Evolutionary conservation across 2,797 vertebrate genomes (phyloP).

Genomic region (Graptemys geographica): DNA sequence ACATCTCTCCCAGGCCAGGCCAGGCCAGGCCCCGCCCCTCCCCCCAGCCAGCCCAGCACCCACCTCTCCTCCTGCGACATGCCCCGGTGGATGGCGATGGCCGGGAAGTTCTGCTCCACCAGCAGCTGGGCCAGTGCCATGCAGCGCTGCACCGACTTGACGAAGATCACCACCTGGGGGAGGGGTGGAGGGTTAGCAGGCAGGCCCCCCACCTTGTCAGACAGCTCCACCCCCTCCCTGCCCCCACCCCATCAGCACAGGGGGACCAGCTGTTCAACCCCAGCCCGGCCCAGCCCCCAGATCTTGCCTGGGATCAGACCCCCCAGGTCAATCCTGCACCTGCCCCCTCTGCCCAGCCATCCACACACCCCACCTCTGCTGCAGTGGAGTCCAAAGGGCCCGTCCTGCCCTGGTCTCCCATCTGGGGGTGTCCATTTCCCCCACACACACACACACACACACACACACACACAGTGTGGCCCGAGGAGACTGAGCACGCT

Average conservation of each 20-base stretch:
- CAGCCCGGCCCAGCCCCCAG: neutral
- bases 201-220: neutral
- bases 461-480: too few relatives aligned
- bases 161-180: constrained; percentile 86
- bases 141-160: constrained; percentile 85
- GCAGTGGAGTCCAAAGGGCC: neutral
- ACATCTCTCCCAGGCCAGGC: too few relatives aligned
- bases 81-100: constrained; percentile 84
- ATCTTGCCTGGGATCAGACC: too few relatives aligned
- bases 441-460: too few relatives aligned
- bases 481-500: too few relatives aligned
- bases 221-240: neutral
- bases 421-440: too few relatives aligned
- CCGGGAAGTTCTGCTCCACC: constrained; percentile 86
- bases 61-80: constrained; percentile 85
- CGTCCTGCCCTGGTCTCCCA: neutral
- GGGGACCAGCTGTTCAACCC: too few relatives aligned
- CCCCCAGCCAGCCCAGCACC: neutral
- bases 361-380: neutral
- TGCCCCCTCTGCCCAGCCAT: neutral
- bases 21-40: too few relatives aligned
- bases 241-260: too few relatives aligned
- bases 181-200: neutral
- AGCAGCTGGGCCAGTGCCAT: constrained; percentile 84
- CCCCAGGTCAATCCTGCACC: too few relatives aligned